phyloP scores from a whole-genome alignment of 92 coral and sea anemone species.

The Bergia puertoricense region DNA sequence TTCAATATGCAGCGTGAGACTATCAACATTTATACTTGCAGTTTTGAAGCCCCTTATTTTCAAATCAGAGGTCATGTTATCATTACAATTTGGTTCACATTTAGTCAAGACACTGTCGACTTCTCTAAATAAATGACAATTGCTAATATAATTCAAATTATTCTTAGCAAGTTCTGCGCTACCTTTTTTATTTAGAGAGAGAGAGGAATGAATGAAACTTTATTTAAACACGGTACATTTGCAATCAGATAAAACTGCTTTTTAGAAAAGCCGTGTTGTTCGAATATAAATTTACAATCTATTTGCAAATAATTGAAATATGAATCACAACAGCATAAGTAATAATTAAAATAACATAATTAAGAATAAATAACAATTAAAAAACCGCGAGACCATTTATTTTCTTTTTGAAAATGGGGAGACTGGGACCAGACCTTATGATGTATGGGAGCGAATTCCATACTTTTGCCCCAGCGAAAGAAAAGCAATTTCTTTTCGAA shows the following conservation, averaged over 20 bases:
- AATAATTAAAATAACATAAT: no score
- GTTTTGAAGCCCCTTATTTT: constrained; percentile 47
- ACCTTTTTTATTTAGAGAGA: neutral
- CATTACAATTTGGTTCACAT: constrained; percentile 45
- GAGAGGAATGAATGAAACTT: neutral
- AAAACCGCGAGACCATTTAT: no score
- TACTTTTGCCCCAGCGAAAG: no score
- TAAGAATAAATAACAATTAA: no score
- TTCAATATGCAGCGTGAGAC: constrained; percentile 43
- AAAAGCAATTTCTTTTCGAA: no score
- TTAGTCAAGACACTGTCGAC: constrained; percentile 41
- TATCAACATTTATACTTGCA: constrained; percentile 36
- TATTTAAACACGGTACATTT: neutral
- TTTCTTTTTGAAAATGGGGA: no score
- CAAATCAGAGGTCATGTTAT: constrained; percentile 32
- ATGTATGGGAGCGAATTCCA: no score
- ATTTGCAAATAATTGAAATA: no score
- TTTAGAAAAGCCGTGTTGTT: no score
- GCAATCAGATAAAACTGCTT: neutral
- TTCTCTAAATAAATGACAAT: constrained; percentile 29
- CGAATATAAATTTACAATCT: no score
- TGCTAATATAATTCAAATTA: neutral
- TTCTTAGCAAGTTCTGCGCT: constrained; percentile 42
- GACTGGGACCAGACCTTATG: no score
- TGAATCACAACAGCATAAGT: no score